Conservation (phyloP, 2,797 vertebrate genomes). For the Lepus townsendii region DNA sequence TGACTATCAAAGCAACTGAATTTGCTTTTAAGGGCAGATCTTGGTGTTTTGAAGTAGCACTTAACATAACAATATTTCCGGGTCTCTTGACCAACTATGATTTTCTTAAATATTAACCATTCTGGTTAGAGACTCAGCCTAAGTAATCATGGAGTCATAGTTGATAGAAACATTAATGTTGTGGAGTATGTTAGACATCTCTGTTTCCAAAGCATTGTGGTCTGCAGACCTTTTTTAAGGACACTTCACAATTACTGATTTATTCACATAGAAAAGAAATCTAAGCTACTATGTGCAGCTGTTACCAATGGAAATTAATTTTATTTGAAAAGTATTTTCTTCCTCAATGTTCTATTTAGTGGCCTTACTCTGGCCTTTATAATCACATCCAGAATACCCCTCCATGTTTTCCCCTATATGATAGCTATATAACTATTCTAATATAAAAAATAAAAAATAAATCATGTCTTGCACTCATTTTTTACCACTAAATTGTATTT, state of each 20-base stretch:
- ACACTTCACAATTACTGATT: neutral
- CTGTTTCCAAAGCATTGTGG: neutral
- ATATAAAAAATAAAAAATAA: neutral
- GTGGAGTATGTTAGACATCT: neutral
- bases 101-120: neutral
- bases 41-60: neutral
- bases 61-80: neutral
- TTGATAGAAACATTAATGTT: neutral
- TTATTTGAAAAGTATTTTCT: neutral
- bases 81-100: neutral
- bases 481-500: neutral
- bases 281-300: neutral
- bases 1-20: neutral
- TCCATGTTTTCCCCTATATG: neutral
- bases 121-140: neutral
- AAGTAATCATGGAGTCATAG: neutral
- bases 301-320: no score
- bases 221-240: neutral
- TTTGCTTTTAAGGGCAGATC: neutral
- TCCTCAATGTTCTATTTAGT: neutral
- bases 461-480: neutral
- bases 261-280: neutral
- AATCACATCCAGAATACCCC: neutral
- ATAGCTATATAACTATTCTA: neutral
- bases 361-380: neutral